Evolutionary conservation across 2,113 vertebrate genomes (phyloP), one percentile per base, ranked within the genome.

Genomic region (Ursus arctos): DNA sequence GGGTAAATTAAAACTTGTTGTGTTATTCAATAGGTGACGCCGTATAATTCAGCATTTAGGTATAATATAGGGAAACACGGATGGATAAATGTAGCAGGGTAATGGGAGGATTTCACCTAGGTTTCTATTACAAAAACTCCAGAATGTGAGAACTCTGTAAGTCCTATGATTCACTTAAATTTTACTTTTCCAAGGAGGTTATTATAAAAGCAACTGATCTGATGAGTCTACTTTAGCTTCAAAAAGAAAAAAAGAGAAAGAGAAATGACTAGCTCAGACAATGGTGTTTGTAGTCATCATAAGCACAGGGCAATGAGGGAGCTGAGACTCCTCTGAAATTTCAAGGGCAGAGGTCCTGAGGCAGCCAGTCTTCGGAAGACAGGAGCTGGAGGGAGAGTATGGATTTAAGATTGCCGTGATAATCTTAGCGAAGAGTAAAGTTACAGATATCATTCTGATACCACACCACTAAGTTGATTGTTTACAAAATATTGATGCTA

Each of bases 341-440:
- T 21, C 24, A 76, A 79, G 22, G 2, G 0, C 65, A 36, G 47
- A 19, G 26, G 5, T 26, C 36, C n/a, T 51, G 26, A 31, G 6
- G 3, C 1, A 33, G 19, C 8, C 6, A 71, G 31, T 47, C 21
- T 55, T 1, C 1, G n/a, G 24, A 72, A 92, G 24, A 92, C 16
- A 65, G 9, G n/a, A 16, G 2, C 1, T 4, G 0, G 14, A 24
- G 16, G 21, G 5, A 53, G 18, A 43, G 2, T 10, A 16, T 51
- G 24, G 11, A 53, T 67, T 82, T 24, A 36, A 9, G 8, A 1
- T 2, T 57, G 16, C 13, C 24, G 7, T 14, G 19, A 63, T 43
- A 59, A 28, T 77, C 31, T 51, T 77, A 63, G 43, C 49, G 24
- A 49, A 89, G 53, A 47, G 89, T 1, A 47, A 82, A 91, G 28